Percentiles rank a stretch among this genome's conserved stretches.
Conservation (phyloP, 2,888 invertebrate species). For the Lithophane leautieri region DNA sequence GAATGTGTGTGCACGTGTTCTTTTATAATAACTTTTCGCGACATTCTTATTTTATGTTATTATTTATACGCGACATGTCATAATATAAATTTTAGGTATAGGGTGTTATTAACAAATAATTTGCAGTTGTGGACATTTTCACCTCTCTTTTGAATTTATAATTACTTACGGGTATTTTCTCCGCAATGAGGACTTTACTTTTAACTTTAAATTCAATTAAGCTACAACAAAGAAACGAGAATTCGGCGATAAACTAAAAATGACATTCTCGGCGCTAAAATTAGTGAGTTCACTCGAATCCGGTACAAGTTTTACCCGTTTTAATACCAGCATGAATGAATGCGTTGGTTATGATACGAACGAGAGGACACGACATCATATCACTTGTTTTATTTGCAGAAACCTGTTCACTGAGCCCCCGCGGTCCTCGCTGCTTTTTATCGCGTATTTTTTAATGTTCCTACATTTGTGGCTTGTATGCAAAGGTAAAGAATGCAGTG, state of each 20-base stretch:
- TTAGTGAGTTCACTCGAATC: conserved; percentile 53
- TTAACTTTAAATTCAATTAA: not conserved
- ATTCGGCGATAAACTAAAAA: conserved; percentile 38
- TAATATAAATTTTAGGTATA: not conserved
- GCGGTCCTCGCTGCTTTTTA: conserved; percentile 53
- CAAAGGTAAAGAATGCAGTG: conserved; percentile 50
- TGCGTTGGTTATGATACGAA: conserved; percentile 57
- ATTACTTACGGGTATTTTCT: too few relatives aligned
- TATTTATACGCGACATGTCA: not conserved
- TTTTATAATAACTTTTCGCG: not conserved
- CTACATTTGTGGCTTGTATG: conserved; percentile 53
- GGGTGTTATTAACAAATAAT: not conserved
- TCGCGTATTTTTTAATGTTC: conserved; percentile 61
- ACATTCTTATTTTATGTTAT: too few relatives aligned
- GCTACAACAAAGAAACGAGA: not conserved
- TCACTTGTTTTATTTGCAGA: conserved; percentile 76
- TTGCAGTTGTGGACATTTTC: not conserved
- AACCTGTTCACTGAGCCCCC: conserved; percentile 63
- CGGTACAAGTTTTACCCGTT: conserved; percentile 66
- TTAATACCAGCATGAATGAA: conserved; percentile 77
- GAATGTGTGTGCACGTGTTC: not conserved
- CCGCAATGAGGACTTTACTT: not conserved
- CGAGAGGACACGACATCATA: conserved; percentile 71
- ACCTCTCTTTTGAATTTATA: not conserved
- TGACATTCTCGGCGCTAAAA: conserved; percentile 44